These are phyloP conservation scores for Drosophila ananassae DNA, from an alignment of 1,140 invertebrate species.

Conservation along the genomic window DNA sequence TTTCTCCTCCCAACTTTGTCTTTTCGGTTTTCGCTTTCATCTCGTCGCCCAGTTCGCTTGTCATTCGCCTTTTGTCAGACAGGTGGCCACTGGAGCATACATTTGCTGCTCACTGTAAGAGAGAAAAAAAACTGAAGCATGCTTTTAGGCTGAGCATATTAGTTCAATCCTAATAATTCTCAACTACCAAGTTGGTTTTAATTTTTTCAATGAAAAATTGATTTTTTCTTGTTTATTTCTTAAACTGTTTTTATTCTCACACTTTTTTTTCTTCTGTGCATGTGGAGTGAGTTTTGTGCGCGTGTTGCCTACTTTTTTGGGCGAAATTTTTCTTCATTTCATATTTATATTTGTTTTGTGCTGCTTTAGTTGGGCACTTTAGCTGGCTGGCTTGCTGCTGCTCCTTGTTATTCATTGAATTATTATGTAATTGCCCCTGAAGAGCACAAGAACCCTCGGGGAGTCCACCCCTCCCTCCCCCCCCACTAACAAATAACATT, in stretches of 20 bases:
- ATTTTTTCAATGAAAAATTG: too few species aligned
- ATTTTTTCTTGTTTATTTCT: not conserved
- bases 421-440: slow-evolving; percentile 68
- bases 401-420: slow-evolving; percentile 74
- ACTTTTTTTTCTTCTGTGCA: not conserved
- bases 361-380: slow-evolving; percentile 8
- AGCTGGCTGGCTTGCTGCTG: slow-evolving; percentile 1
- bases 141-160: too few species aligned
- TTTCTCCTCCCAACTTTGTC: slow-evolving; percentile 13
- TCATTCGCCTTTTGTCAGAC: slow-evolving; percentile 23
- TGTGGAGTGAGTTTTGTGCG: not conserved
- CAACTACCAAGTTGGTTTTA: too few species aligned
- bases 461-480: not conserved
- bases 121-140: not conserved
- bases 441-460: slow-evolving; percentile 35
- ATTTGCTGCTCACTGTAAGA: slow-evolving; percentile 3
- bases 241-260: not conserved
- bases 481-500: too few species aligned
- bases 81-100: slow-evolving; percentile 40
- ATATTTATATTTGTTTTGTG: slow-evolving; percentile 30
- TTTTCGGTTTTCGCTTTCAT: slow-evolving; percentile 24
- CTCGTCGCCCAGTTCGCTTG: slow-evolving; percentile 20
- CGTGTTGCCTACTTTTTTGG: slow-evolving; percentile 28
- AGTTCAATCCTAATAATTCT: too few species aligned
- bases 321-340: slow-evolving; percentile 15